Evolutionary conservation across 2,113 vertebrate species (phyloP).

Genomic region (western clawed frog (Xenopus tropicalis)): DNA sequence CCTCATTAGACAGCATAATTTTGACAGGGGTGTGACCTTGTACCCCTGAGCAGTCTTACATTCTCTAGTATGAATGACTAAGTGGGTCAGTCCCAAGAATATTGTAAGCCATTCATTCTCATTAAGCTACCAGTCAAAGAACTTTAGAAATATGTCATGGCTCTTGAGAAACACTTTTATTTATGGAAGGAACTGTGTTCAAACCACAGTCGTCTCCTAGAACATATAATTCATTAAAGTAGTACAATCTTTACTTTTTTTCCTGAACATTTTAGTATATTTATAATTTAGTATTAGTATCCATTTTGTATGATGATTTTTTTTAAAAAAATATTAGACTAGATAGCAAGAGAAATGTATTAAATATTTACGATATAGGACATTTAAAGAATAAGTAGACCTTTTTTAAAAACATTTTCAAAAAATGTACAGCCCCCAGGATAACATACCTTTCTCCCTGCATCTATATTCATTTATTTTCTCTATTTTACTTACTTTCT

Average conservation of each 20-base stretch:
- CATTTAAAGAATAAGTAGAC: too few relatives aligned
- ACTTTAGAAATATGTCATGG: conserved; percentile 44
- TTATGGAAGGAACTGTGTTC: conserved; percentile 15
- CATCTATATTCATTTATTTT: too few relatives aligned
- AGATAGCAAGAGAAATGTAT: too few relatives aligned
- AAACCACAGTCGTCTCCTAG: neutral
- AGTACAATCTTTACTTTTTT: neutral
- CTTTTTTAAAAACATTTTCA: too few relatives aligned
- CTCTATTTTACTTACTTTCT: too few relatives aligned
- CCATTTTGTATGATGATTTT: too few relatives aligned
- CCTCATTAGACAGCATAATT: conserved; percentile 54
- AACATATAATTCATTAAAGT: neutral
- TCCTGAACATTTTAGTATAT: neutral
- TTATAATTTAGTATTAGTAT: neutral
- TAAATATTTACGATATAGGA: too few relatives aligned
- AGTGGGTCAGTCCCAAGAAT: conserved; percentile 50
- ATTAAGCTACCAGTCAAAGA: conserved; percentile 49
- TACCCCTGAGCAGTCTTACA: conserved; percentile 44
- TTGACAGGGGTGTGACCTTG: conserved; percentile 51
- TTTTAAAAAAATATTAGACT: too few relatives aligned
- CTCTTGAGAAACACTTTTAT: conserved; percentile 23
- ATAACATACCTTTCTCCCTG: too few relatives aligned
- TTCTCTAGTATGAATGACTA: conserved; percentile 52
- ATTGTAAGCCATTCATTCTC: conserved; percentile 53
- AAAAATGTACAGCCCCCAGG: too few relatives aligned